Evolutionary conservation across 23 tunicate species (phyloP).

Genomic region (Aplidium turbinatum): DNA sequence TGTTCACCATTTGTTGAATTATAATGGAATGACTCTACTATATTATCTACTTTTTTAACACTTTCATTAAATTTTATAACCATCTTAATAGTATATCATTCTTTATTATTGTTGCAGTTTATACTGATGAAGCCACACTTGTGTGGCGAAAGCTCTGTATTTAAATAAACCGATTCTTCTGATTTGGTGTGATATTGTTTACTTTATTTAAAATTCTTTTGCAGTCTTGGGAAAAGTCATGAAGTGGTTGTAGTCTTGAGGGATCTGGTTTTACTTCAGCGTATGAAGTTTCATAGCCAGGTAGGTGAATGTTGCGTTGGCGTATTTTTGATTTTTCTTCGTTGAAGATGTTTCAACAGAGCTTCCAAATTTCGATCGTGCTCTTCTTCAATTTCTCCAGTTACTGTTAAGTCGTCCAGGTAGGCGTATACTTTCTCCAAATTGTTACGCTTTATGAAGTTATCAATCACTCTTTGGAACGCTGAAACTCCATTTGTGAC

Average conservation of each 20-base stretch:
- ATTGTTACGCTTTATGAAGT: neutral
- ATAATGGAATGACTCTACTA: too few relatives aligned
- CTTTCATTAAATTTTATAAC: too few relatives aligned
- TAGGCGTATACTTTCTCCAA: slow-evolving; percentile 20
- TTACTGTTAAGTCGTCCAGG: slow-evolving; percentile 31
- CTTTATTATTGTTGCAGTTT: too few relatives aligned
- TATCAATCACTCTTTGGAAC: slow-evolving; percentile 31
- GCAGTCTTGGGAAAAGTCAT: too few relatives aligned
- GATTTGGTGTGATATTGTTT: too few relatives aligned
- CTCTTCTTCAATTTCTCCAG: slow-evolving; percentile 16
- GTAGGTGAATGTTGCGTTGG: neutral
- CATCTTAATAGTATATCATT: too few relatives aligned
- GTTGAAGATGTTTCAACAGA: neutral
- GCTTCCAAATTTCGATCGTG: slow-evolving; percentile 15
- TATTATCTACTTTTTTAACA: too few relatives aligned
- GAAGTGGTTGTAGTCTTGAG: slow-evolving; percentile 4
- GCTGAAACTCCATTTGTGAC: slow-evolving; percentile 36
- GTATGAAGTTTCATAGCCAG: slow-evolving; percentile 2
- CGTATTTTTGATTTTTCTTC: neutral
- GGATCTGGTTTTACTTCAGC: slow-evolving; percentile 6
- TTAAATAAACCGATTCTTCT: too few relatives aligned
- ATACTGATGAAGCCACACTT: too few relatives aligned
- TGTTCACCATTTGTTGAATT: too few relatives aligned
- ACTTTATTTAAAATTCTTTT: too few relatives aligned
- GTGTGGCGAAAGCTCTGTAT: too few relatives aligned